Percentiles rank a stretch among this genome's conserved stretches.
phyloP scores from a whole-genome alignment of 2,113 vertebrate species.

The Progne subis region DNA sequence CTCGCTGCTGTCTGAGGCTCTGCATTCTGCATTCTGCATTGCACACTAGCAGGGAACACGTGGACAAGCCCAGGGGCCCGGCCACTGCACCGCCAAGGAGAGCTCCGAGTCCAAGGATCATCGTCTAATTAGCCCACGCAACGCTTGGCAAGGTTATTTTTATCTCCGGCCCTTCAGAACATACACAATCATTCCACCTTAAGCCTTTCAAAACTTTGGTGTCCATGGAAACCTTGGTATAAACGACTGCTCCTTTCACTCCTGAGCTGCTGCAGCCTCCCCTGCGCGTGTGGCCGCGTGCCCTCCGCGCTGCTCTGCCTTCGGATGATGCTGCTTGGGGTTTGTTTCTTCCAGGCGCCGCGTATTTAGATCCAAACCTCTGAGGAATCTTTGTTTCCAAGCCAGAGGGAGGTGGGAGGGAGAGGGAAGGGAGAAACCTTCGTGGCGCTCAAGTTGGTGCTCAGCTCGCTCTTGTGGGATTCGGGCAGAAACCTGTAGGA shows the following conservation, averaged over 20 bases:
- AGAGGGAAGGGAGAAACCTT: neutral
- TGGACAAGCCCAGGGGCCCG: neutral
- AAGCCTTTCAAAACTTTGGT: conserved; percentile 49
- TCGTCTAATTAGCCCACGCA: conserved; percentile 29
- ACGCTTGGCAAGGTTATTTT: conserved; percentile 51
- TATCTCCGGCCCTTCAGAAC: conserved; percentile 59
- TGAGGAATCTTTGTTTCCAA: neutral
- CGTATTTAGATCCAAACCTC: neutral
- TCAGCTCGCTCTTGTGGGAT: neutral
- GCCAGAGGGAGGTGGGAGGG: neutral
- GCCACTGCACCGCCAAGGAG: neutral
- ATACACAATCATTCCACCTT: conserved; percentile 48
- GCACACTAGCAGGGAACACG: rapidly evolving
- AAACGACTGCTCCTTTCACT: neutral
- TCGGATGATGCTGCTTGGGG: neutral
- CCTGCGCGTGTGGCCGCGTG: neutral
- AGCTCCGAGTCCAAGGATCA: conserved; percentile 6
- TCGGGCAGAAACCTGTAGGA: neutral
- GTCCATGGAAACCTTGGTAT: conserved; percentile 66
- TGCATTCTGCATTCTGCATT: neutral
- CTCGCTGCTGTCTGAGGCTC: neutral
- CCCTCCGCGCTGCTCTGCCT: rapidly evolving
- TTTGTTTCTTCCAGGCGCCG: neutral
- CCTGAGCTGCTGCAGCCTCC: neutral
- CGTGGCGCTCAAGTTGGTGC: neutral